Base-by-base conservation (phyloP, 2,113 vertebrate genomes). In the Propithecus coquereli region DNA sequence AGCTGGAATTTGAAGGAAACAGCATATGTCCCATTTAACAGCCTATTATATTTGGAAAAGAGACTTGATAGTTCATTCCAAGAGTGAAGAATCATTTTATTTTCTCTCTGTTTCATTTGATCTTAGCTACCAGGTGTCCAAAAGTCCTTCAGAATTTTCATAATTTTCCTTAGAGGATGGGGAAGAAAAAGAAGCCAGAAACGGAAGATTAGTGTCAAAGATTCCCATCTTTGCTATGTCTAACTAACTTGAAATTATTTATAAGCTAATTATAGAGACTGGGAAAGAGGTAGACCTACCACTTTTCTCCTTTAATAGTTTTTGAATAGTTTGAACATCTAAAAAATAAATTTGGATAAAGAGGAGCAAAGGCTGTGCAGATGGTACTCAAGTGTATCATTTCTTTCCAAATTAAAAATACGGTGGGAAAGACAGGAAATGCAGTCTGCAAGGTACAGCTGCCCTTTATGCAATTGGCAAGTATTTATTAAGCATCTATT, bases 81-180 rank as follows among this genome's bases (percentile, higher is more conserved):
- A 65, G 74, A 66, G 32, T 37, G 43, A 94, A 83, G 37, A 93
- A 80, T 40, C 20, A 63, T 43, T 74, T 96, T n/a, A 47, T 18
- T 76, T 76, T 47, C 52, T 57, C 13, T 66, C 52, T 54, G 52
- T 83, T 94, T 92, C 17, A 13, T 83, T 71, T 92, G 32, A 94
- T 65, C 74, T 96, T 71, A 87, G 37, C 34, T 79, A 50, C 25
- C 40, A 82, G 66, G 61, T 65, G 45, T 57, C 74, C 59, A 93
- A 45, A 94, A 90, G 71, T 54, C 57, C 91, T 92, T 91, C 70
- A 18, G 59, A 14, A 89, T 68, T 94, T 68, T 94, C 65, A 86
- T 74, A 40, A 81, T 63, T 86, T 52, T 89, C 30, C 89, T 86
- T 81, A 86, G 37, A 79, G 59, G 82, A 76, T 25, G 2, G 16